Conservation (phyloP, 2,113 vertebrate species). For the Dinomys branickii region DNA sequence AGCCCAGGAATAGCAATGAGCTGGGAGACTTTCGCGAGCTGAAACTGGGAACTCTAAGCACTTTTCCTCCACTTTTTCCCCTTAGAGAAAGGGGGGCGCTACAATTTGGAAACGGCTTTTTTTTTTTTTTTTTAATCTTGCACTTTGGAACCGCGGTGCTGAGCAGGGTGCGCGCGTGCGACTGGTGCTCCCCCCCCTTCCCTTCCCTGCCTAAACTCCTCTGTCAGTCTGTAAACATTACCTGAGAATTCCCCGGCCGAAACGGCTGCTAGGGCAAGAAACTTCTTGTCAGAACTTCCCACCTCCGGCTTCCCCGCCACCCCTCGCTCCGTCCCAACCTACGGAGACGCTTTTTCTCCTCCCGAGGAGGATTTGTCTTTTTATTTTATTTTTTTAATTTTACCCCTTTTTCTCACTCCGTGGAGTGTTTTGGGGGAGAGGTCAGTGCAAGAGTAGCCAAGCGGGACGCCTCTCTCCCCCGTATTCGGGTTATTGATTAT, state of each 20-base stretch:
- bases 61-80: slow-evolving; percentile 12
- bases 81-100: slow-evolving; percentile 50
- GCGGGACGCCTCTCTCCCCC: slow-evolving; percentile 74
- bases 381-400: neutral
- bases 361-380: neutral
- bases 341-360: slow-evolving; percentile 43
- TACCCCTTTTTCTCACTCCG: neutral
- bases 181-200: slow-evolving; percentile 59
- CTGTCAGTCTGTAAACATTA: slow-evolving; percentile 81
- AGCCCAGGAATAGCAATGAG: slow-evolving; percentile 86
- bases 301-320: slow-evolving; percentile 65
- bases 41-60: slow-evolving; percentile 80
- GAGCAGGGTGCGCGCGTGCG: slow-evolving; percentile 72
- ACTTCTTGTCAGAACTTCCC: slow-evolving; percentile 77
- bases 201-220: slow-evolving; percentile 64
- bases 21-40: slow-evolving; percentile 84
- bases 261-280: slow-evolving; percentile 77
- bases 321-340: slow-evolving; percentile 58
- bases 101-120: slow-evolving; percentile 70
- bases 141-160: slow-evolving; percentile 72
- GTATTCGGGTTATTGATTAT: slow-evolving; percentile 50
- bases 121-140: slow-evolving; percentile 55
- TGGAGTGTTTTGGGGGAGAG: slow-evolving; percentile 67
- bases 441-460: slow-evolving; percentile 70
- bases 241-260: slow-evolving; percentile 80